These are phyloP conservation scores for Columba janthina DNA, from an alignment of 2,113 vertebrate species.

Conservation along the genomic window DNA sequence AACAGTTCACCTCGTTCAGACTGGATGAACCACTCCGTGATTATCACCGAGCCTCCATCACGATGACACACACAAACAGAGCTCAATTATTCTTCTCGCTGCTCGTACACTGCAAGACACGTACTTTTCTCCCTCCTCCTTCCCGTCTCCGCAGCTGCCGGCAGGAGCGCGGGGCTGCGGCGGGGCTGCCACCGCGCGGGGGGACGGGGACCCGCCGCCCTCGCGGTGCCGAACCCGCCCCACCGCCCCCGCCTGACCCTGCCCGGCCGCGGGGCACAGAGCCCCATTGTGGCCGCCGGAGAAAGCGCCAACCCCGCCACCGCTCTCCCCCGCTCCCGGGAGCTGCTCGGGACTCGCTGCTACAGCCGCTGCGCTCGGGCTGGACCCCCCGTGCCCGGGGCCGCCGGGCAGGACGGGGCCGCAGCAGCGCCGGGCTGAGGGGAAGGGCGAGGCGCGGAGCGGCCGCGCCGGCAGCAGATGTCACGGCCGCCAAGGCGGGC, in stretches of 20 bases:
- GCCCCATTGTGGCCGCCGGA: background rate
- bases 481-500: background rate
- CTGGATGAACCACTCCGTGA: conserved; percentile 17
- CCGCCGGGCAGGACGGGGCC: background rate
- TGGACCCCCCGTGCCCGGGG: background rate
- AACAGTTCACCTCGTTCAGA: conserved; percentile 18
- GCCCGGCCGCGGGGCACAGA: background rate
- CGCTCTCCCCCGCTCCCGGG: background rate
- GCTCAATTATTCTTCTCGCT: background rate
- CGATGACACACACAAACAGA: background rate
- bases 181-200: background rate
- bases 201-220: background rate
- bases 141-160: background rate
- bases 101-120: background rate
- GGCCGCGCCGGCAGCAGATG: background rate
- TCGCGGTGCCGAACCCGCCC: background rate
- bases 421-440: background rate
- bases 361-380: background rate
- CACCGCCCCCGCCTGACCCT: background rate
- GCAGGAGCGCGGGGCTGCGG: background rate
- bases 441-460: background rate
- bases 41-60: conserved; percentile 1
- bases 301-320: background rate
- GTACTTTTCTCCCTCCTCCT: background rate
- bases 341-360: background rate